Evolutionary conservation across 2,888 invertebrate genomes (phyloP).

Genomic region (Chalcosyrphus nemorum): DNA sequence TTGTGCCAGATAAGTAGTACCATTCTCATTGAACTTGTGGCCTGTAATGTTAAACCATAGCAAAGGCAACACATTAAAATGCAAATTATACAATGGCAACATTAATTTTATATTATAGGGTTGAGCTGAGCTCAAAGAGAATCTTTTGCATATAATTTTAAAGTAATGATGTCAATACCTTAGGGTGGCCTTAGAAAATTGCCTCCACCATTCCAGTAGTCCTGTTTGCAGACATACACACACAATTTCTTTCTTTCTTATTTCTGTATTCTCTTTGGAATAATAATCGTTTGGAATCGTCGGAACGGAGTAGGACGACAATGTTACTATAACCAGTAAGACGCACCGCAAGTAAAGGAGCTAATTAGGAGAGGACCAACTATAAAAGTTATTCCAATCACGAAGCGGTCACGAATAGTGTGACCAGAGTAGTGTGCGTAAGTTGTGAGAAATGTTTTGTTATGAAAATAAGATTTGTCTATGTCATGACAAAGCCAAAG

Average conservation of each 20-base stretch:
- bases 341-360: conserved; percentile 8
- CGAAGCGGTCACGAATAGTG: conserved; percentile 39
- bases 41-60: neutral
- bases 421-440: too few relatives aligned
- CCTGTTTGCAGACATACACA: neutral
- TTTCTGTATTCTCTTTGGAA: conserved; percentile 7
- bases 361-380: conserved; percentile 48
- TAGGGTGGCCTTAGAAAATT: neutral
- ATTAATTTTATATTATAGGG: conserved; percentile 53
- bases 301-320: neutral
- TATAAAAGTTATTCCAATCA: conserved; percentile 62
- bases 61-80: conserved; percentile 42
- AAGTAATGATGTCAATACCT: conserved; percentile 26
- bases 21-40: conserved; percentile 1
- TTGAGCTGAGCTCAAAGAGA: conserved; percentile 5
- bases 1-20: neutral
- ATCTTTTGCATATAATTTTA: conserved; percentile 5
- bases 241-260: neutral
- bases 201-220: neutral
- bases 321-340: conserved; percentile 4
- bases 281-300: conserved; percentile 16
- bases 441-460: too few relatives aligned
- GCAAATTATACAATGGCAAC: conserved; percentile 44
- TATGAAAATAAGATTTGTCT: too few relatives aligned
- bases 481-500: too few relatives aligned